Evolutionary conservation across 2,113 vertebrate genomes (phyloP), one percentile per base, ranked within the genome.

Genomic region (Aspiorhynchus laticeps): DNA sequence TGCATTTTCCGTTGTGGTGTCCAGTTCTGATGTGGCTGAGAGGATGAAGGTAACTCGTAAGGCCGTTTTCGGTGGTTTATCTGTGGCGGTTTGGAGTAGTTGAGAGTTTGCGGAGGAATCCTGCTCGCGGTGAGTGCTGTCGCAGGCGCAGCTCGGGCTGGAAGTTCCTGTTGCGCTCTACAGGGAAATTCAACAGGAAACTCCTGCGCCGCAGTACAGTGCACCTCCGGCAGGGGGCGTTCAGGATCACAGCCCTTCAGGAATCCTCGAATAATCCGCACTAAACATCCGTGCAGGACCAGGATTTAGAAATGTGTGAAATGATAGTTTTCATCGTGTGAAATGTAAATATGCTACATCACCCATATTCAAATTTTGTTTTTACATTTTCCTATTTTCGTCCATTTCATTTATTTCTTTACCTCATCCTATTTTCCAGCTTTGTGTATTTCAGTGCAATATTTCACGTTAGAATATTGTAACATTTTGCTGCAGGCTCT

Each of bases 91-190:
- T 73, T 41, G 14, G 21, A 59, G 69, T n/a, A 14, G 28, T 59
- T 74, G 48, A 24, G 46, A 75, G 83, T 56, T 74, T 41, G 48
- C 88, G 26, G 69, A 88, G 75, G 85, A 90, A 80, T 92, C 91
- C 91, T 87, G 84, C 65, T 88, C 41, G 46, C 77, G 85, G 76
- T 81, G 90, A 90, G 83, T 90, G 89, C 90, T 85, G 90, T 91
- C 90, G 74, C 83, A 84, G 87, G 82, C 88, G 65, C 86, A 84
- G 88, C 89, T 41, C 24, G 36, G 88, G 88, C 87, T 88, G 91
- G 93, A 92, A 94, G 94, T 95, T 95, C 94, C 94, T 93, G 94
- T 95, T 93, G 92, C 48, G 69, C 92, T 91, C 91, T 90, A 91
- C 91, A 93, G 93, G 94, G 92, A 94, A 92, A 94, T 91, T 92